phyloP scores from a whole-genome alignment of 2,113 vertebrate genomes.

The Melierax canorus region DNA sequence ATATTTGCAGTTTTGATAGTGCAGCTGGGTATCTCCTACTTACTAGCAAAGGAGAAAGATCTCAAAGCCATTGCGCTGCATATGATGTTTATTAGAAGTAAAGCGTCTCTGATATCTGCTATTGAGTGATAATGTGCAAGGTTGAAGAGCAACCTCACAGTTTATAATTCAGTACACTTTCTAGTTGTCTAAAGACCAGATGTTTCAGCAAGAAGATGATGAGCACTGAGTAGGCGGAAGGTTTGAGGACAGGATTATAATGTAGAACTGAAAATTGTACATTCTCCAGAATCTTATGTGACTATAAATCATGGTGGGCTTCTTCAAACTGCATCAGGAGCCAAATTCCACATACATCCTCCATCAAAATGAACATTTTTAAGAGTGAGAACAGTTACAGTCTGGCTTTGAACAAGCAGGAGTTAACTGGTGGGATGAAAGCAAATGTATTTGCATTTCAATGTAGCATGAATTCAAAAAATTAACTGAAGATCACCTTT shows the following conservation, averaged over 20 bases:
- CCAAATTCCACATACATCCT: not conserved
- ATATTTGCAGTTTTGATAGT: not conserved
- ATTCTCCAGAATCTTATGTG: not conserved
- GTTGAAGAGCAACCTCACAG: conserved; percentile 6
- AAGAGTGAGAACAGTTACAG: not conserved
- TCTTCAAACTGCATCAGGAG: not conserved
- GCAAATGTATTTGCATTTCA: not conserved
- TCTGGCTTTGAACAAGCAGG: not conserved
- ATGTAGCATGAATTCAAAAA: not conserved
- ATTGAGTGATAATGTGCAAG: conserved; percentile 35
- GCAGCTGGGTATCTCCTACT: not conserved
- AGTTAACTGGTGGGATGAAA: not conserved
- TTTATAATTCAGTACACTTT: not conserved
- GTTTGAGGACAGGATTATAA: not conserved
- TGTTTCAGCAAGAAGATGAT: not conserved
- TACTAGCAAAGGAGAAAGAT: not conserved
- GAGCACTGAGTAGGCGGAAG: not conserved
- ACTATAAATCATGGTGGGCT: not conserved
- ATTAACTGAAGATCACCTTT: not conserved
- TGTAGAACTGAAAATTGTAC: not conserved
- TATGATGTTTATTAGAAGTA: not conserved
- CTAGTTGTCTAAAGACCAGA: not conserved
- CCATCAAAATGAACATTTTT: not conserved
- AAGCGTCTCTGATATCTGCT: not conserved
- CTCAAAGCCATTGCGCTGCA: not conserved